Conservation (phyloP, 2,888 invertebrate genomes). For the Heliconius charithonia region DNA sequence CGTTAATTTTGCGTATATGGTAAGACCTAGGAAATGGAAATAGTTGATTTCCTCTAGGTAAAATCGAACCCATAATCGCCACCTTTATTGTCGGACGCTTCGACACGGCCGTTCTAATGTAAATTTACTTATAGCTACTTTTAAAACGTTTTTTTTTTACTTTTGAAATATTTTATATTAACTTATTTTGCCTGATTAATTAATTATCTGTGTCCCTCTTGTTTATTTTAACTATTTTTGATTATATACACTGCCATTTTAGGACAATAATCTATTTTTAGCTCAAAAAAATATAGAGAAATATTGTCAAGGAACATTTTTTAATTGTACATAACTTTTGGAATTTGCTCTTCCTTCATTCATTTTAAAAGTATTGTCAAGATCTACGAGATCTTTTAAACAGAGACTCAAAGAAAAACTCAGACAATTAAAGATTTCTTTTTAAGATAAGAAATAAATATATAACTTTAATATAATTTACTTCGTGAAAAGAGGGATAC, state of each 20-base stretch:
- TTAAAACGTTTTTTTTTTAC: too few relatives aligned
- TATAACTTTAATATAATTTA: neutral
- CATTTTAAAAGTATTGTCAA: slow-evolving; percentile 30
- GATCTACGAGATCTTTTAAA: slow-evolving; percentile 17
- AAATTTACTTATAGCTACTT: too few relatives aligned
- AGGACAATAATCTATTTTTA: neutral
- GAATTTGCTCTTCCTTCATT: slow-evolving; percentile 29
- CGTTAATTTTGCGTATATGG: too few relatives aligned
- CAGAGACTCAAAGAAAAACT: slow-evolving; percentile 20
- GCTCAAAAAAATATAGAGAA: neutral
- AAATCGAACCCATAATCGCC: too few relatives aligned
- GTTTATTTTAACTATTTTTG: too few relatives aligned
- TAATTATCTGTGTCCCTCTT: too few relatives aligned
- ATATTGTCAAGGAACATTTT: neutral
- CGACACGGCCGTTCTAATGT: too few relatives aligned
- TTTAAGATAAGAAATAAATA: slow-evolving; percentile 3
- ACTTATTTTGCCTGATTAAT: too few relatives aligned
- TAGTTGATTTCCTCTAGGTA: too few relatives aligned
- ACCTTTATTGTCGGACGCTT: too few relatives aligned
- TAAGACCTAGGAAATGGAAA: too few relatives aligned
- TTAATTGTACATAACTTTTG: slow-evolving; percentile 33
- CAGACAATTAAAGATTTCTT: slow-evolving; percentile 9
- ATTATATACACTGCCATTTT: neutral
- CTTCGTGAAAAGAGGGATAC: neutral
- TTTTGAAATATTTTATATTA: too few relatives aligned